These are phyloP conservation scores for Coecobrya sp. DNA, from an alignment of 2,888 invertebrate species.

Conservation along the genomic window DNA sequence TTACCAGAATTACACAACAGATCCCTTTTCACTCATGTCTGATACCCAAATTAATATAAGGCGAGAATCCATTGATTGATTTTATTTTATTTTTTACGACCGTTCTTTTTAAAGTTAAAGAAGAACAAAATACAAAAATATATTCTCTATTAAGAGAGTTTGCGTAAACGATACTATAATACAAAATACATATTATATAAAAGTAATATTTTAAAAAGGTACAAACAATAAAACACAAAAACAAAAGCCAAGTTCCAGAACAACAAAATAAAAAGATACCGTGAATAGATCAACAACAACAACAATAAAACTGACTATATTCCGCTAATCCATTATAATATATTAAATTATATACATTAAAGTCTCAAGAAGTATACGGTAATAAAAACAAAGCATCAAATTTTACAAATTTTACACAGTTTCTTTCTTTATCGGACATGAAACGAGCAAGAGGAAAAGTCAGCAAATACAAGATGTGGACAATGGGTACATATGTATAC, in stretches of 20 bases:
- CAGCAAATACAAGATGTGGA: background rate
- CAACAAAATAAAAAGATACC: background rate
- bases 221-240: constrained; percentile 31
- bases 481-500: background rate
- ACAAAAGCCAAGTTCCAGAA: constrained; percentile 45
- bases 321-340: too few relatives aligned
- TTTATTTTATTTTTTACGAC: constrained; percentile 15
- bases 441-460: background rate
- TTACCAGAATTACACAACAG: too few relatives aligned
- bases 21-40: too few relatives aligned
- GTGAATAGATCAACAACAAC: background rate
- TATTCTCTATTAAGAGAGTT: background rate
- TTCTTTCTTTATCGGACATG: too few relatives aligned
- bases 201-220: background rate
- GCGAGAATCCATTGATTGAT: too few relatives aligned
- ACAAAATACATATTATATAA: background rate
- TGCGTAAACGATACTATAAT: background rate
- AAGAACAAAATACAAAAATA: background rate
- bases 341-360: background rate
- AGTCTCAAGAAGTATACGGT: background rate
- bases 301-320: constrained; percentile 35
- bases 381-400: background rate
- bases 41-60: too few relatives aligned
- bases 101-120: background rate
- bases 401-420: too few relatives aligned